Base-by-base conservation (phyloP, 2,113 vertebrate genomes). In the Ranitomeya imitator region DNA sequence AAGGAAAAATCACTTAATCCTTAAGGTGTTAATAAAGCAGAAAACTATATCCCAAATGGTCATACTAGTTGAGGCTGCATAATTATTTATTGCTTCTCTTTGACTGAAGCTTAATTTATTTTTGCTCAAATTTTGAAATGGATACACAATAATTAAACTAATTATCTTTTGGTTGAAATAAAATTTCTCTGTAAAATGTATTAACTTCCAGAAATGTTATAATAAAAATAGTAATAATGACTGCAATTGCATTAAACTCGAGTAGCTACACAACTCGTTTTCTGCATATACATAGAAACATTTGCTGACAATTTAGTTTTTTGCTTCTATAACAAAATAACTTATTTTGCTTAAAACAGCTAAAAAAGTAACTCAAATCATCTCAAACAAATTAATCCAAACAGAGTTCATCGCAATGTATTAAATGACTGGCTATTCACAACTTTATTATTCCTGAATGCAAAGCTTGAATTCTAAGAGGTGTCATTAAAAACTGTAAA, bases 261-360 rank as follows among this genome's bases (percentile, higher is more conserved):
- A 69, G 15, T 69, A 15, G 79, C 37, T 73, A 16, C 19, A 10
- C 63, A n/a, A 76, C 67, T 74, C 54, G 7, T 31, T 63, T 52
- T 13, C 52, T n/a, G 15, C 14, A 52, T 31, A 63, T 63, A 37
- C 7, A 83, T 73, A n/a, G n/a, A 78, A 86, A 88, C 67, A 83
- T 88, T 76, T 83, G 86, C 86, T 88, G 86, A 88, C 79, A 26
- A 88, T 51, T 63, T 52, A 54, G 76, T 83, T 31, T 31, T 76
- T 69, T 51, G 52, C 65, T 63, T 37, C 18, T 82, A 6, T 23
- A 37, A 83, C 73, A 88, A 88, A 83, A 69, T 88, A 83, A 83
- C 86, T 73, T 61, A 83, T 88, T 88, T 37, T 88, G 79, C 86
- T 88, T 54, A 88, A 88, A 73, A 79, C 26, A 86, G 31, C 85